Base-by-base conservation (phyloP, 1,140 invertebrate species). In the Bombus waltoni region DNA sequence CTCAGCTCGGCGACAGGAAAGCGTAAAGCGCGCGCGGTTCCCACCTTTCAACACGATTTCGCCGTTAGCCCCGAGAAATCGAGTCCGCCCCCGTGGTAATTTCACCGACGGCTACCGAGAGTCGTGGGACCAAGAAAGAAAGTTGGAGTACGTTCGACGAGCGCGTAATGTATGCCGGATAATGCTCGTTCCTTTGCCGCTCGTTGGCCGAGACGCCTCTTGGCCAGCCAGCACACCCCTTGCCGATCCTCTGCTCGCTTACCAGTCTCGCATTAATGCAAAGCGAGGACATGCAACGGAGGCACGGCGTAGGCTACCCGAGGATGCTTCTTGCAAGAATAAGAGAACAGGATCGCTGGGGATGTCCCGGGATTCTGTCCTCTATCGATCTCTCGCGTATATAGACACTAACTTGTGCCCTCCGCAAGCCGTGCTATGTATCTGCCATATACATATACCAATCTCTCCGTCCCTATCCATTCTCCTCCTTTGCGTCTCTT, bases 361-460 rank as follows among this genome's bases (percentile, higher is more conserved):
- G 94, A 95, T 94, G 93, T 94, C 94, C 94, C 93, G 94, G 94
- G 94, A 94, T 94, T 95, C 94, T 95, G 94, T 95, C 94, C 94
- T 95, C 94, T 95, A 95, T 95, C 94, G 94, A 95, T 95, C 94
- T 94, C 92, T 86, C 80, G 91, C 89, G 91, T 92, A 94, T 94
- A 94, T 94, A 95, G 93, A 94, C 91, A 94, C 94, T 94, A 94
- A 94, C 94, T 94, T 94, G 94, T 94, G 93, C 93, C 93, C 93
- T 94, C 93, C 92, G 91, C 94, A 93, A 93, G 89, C 90, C 89
- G 92, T 90, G 92, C 91, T 92, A 92, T 93, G 93, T 94, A 93
- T 92, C 92, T 90, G 89, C 91, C 88, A 86, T 88, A 88, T 88
- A 87, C 84, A 91, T 91, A 88, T 79, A 91, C 88, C 88, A 70